Evolutionary conservation across 35 echinoderm and acorn worm species (phyloP), one percentile per base, ranked within the genome.

Genomic region (Hemicentrotus pulcherrimus): DNA sequence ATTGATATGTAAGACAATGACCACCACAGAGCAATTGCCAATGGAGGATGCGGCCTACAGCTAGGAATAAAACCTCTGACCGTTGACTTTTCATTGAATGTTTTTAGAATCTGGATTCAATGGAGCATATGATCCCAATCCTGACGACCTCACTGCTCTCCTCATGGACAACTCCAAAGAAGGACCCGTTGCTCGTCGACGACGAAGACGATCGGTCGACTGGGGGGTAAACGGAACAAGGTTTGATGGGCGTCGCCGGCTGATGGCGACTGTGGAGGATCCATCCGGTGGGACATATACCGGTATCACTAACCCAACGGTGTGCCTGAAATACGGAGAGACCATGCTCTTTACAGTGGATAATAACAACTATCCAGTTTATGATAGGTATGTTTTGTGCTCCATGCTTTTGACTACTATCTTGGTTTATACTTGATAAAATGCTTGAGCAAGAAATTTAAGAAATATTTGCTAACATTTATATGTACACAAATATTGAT

Each of bases 301-400:
- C 28, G 98, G 98, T 19, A 97, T 99, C 60, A 85, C 94, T 2
- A 97, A 99, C 46, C 98, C 98, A 9, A 91, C 98, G 58, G 97
- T 99, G 9, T 99, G 98, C 61, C 85, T 99, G 94, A 98, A 95
- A 88, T 99, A 99, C 94, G 98, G 98, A 18, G 98, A 99, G 88
- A 97, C 97, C 31, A 97, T 99, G 90, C 96, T 98, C 94, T 99
- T 99, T 86, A 97, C 92, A 31, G 98, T 99, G 16, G 97, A 97
- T 94, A 99, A 99, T 48, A 88, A 97, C n/a, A 97, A 99, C 50
- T 99, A 98, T 88, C 98, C 98, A 59, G 97, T 99, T 11, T 99
- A 99, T 47, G 52, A 96, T 10, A 97, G 98, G 98, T 99, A 94
- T 96, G 95, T n/a, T n/a, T n/a, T 7, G 22, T 78, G 22, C 4